phyloP scores from a whole-genome alignment of 2,888 invertebrate species.

The Neocrepidodera transversa region DNA sequence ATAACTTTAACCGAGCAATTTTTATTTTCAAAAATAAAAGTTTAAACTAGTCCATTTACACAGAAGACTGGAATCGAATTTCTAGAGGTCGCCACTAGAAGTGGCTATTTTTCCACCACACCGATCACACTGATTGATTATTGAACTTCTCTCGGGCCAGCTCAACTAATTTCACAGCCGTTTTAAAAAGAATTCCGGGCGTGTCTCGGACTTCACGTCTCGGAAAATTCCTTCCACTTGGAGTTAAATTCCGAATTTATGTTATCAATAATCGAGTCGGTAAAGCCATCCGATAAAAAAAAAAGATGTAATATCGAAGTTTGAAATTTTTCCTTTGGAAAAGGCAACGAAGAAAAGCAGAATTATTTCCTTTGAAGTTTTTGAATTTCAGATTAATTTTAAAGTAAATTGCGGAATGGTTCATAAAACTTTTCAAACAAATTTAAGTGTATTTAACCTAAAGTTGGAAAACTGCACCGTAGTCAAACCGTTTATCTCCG shows the following conservation, averaged over 20 bases:
- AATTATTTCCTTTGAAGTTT: slow-evolving; percentile 24
- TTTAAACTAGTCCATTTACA: neutral
- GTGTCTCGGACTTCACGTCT: slow-evolving; percentile 14
- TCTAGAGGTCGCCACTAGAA: slow-evolving; percentile 3
- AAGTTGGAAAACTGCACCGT: neutral
- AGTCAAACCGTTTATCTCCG: neutral
- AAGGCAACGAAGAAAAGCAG: neutral
- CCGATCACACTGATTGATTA: slow-evolving; percentile 17
- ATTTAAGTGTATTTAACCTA: slow-evolving; percentile 1
- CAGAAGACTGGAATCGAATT: neutral
- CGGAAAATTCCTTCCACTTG: slow-evolving; percentile 23
- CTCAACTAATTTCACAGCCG: slow-evolving; percentile 20
- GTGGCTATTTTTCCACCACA: slow-evolving; percentile 15
- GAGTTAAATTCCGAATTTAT: slow-evolving; percentile 23
- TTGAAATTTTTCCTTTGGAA: slow-evolving; percentile 16
- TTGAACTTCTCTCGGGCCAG: slow-evolving; percentile 15
- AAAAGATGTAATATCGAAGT: slow-evolving; percentile 20
- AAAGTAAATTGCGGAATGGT: slow-evolving; percentile 4
- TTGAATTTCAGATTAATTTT: slow-evolving; percentile 14
- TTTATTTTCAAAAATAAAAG: neutral
- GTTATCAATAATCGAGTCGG: slow-evolving; percentile 23
- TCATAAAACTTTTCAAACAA: slow-evolving; percentile 9
- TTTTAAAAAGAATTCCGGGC: slow-evolving; percentile 22
- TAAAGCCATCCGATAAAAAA: slow-evolving; percentile 16
- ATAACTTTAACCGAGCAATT: no score